Evolutionary conservation across 2,888 invertebrate genomes (phyloP), one percentile per base, ranked within the genome.

Genomic region (Agriotes lineatus): DNA sequence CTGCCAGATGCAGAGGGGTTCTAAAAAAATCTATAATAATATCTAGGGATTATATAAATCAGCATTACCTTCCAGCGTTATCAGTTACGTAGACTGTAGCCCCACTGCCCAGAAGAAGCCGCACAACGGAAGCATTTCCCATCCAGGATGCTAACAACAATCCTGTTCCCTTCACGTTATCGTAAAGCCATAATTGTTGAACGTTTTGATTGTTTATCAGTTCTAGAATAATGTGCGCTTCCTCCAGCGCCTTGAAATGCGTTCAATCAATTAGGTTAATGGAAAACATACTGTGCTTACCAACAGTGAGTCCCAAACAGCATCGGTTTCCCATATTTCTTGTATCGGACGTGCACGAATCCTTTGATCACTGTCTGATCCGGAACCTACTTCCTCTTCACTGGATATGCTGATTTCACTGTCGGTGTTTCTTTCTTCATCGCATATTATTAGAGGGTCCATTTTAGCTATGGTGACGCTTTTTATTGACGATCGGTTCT

Each of bases 1-100:
- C 91, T 54, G 95, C 93, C 73, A 95, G 87, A 83, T 96, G 96
- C 16, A 96, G 81, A 0, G 91, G 87, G 0, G 91, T 90, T 73
- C 91, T 88, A 37, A 76, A 74, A 25, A 25, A 25, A 44, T 39
- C 5, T 54, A 35, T 66, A n/a, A 39, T 42, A 12, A 22, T 19
- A 22, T 48, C n/a, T 56, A 6, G 1, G n/a, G 3, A 35, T 56
- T 7, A 58, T 18, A 35, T 60, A 50, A 25, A 20, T 20, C 5
- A 10, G 18, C 35, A 61, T 83, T 86, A 90, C 91, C 91, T 89
- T 75, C 93, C 93, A 63, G 87, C 87, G 20, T 85, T 85, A 79
- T 96, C 96, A 30, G 85, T 82, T 7, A 86, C 86, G 74, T 92
- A 89, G 12, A 91, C 87, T 77, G 90, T 86, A 1, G 90, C 89